Conservation (phyloP, 1,140 invertebrate genomes). For the Rhizoglyphus robini region DNA sequence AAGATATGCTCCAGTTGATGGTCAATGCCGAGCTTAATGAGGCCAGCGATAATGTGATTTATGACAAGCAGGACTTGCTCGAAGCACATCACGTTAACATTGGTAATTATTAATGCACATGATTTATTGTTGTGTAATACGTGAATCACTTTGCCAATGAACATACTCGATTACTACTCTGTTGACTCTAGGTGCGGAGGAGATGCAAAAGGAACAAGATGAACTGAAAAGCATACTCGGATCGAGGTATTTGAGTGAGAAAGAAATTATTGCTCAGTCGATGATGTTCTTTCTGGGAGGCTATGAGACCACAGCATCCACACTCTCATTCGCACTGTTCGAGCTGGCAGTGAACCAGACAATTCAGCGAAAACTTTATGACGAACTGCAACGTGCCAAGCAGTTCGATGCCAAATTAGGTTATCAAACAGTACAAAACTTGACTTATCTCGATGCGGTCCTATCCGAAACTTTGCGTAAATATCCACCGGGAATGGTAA, state of each 20-base stretch:
- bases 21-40: conserved; percentile 7
- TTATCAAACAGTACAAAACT: conserved; percentile 19
- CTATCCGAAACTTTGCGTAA: conserved; percentile 49
- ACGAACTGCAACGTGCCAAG: conserved; percentile 7
- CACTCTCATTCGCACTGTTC: neutral
- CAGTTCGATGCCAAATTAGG: neutral
- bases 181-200: conserved; percentile 12
- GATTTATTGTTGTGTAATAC: neutral
- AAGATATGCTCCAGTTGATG: conserved; percentile 18
- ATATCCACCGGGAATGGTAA: conserved; percentile 44
- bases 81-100: neutral
- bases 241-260: conserved; percentile 32
- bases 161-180: too few species aligned
- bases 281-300: conserved; percentile 49
- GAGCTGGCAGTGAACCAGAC: neutral
- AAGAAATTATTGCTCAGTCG: conserved; percentile 43
- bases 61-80: neutral
- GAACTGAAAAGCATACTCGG: neutral
- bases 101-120: too few species aligned
- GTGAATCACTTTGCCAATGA: conserved; percentile 4
- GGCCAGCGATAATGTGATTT: neutral
- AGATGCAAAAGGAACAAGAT: conserved; percentile 4
- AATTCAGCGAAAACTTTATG: neutral
- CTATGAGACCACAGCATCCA: neutral
- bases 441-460: conserved; percentile 24